phyloP scores from a whole-genome alignment of 2,797 vertebrate species.

The Crenuchus spilurus region DNA sequence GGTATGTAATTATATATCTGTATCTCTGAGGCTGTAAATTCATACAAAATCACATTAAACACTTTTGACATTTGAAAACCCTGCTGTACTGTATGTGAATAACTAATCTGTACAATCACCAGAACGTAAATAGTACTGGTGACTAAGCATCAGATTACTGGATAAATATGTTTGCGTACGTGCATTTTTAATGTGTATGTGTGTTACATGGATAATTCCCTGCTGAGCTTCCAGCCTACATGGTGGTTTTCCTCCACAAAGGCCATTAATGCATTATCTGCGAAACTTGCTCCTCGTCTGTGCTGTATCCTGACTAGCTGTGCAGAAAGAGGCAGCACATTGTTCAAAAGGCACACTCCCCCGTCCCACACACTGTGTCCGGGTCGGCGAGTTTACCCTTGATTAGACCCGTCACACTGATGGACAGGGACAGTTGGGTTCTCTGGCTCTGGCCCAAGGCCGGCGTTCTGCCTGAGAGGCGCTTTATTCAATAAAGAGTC shows the following conservation, averaged over 20 bases:
- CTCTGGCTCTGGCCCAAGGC: conserved; percentile 65
- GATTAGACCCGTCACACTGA: conserved; percentile 60
- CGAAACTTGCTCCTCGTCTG: neutral
- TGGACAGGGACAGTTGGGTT: conserved; percentile 71
- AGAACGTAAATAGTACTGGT: neutral
- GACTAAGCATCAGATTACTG: conserved; percentile 6
- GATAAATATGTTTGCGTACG: conserved; percentile 8
- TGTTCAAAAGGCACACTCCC: conserved; percentile 38
- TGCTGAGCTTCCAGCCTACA: conserved; percentile 12
- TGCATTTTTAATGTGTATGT: conserved; percentile 11
- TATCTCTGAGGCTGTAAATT: neutral
- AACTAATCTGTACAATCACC: neutral
- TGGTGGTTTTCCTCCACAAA: conserved; percentile 30
- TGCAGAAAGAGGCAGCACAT: conserved; percentile 34
- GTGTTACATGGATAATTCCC: conserved; percentile 25
- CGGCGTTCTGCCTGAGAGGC: conserved; percentile 56
- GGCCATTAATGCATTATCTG: conserved; percentile 21
- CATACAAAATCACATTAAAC: too few species aligned
- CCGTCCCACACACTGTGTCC: neutral
- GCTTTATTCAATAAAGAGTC: conserved; percentile 63
- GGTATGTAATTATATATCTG: too few species aligned
- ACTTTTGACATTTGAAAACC: too few species aligned
- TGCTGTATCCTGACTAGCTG: conserved; percentile 19
- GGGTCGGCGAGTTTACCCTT: conserved; percentile 62
- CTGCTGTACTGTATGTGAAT: neutral